Evolutionary conservation across 2,113 vertebrate genomes (phyloP), one percentile per base, ranked within the genome.

Genomic region (Rallus limicola): DNA sequence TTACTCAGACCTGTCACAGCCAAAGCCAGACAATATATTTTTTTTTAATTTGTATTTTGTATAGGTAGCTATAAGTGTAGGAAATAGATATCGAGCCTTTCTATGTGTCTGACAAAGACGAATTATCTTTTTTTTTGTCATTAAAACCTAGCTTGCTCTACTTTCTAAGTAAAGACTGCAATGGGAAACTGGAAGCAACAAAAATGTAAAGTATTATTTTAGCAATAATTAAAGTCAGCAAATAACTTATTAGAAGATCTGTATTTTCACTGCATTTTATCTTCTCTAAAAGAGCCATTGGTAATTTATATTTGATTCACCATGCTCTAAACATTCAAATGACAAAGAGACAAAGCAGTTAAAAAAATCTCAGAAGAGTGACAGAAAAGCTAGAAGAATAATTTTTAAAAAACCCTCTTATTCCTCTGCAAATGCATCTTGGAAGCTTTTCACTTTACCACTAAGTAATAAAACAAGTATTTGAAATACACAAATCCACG

Each of bases 271-370:
- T 93, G 46, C 20, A 84, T 84, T 88, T 70, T 88, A 80, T 67
- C 42, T 60, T 82, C 15, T 68, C 34, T 55, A 53, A 62, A 56
- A 70, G 68, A 94, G 46, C 46, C 70, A 76, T 89, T 74, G 46
- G 75, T 91, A 94, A 95, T 88, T 96, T 79, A 95, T 44, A 90
- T 82, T 96, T 87, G 42, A 92, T 95, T 91, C 86, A 94, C 79
- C 72, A 69, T n/a, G 42, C 58, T 95, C 88, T 92, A 81, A 68
- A 85, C 23, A 71, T 71, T 93, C 58, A 78, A 97, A 86, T n/a
- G 46, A 90, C 55, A 93, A 78, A 95, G 88, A 95, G 64, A 92
- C 50, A 97, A 96, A 88, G 60, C 88, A 83, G 96, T 96, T 96
- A 91, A 44, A 82, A 96, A 96, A 97, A 95, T 38, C 64, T 82